Evolutionary conservation across 2,113 vertebrate species (phyloP).

Genomic region (Phalacrocorax pelagicus): DNA sequence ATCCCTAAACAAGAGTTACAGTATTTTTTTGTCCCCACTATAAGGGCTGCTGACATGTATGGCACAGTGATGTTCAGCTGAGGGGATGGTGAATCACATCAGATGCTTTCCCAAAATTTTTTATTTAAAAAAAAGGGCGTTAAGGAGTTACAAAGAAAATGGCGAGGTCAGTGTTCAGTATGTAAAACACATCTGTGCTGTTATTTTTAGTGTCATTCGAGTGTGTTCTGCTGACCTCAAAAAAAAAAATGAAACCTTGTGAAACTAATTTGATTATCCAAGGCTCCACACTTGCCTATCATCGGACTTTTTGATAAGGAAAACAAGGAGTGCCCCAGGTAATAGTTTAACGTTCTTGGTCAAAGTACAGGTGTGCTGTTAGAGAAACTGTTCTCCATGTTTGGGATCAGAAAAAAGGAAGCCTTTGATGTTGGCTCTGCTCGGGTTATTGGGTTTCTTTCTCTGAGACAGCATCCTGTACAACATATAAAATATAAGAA

Average conservation of each 20-base stretch:
- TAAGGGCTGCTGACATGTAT: not conserved
- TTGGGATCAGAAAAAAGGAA: constrained; percentile 13
- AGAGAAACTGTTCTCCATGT: not conserved
- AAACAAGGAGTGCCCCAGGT: constrained; percentile 38
- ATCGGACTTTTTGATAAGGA: constrained; percentile 25
- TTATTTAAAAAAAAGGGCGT: not conserved
- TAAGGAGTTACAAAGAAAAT: not conserved
- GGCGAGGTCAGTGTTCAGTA: not conserved
- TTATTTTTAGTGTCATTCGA: not conserved
- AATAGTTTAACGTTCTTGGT: constrained; percentile 56
- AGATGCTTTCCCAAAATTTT: not conserved
- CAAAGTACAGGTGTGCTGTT: constrained; percentile 56
- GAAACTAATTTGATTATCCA: constrained; percentile 15
- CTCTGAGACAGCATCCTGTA: not conserved
- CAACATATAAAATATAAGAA: not conserved
- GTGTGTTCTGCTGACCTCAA: not conserved
- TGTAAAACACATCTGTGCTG: not conserved
- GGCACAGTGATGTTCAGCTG: not conserved
- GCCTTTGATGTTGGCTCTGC: constrained; percentile 32
- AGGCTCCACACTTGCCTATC: constrained; percentile 35
- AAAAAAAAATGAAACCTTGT: not conserved
- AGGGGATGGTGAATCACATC: not conserved
- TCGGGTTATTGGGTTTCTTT: not conserved
- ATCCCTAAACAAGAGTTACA: not conserved
- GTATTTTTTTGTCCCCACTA: not conserved